Conservation (phyloP, 2,113 vertebrate genomes). For the Daphoenositta chrysoptera region DNA sequence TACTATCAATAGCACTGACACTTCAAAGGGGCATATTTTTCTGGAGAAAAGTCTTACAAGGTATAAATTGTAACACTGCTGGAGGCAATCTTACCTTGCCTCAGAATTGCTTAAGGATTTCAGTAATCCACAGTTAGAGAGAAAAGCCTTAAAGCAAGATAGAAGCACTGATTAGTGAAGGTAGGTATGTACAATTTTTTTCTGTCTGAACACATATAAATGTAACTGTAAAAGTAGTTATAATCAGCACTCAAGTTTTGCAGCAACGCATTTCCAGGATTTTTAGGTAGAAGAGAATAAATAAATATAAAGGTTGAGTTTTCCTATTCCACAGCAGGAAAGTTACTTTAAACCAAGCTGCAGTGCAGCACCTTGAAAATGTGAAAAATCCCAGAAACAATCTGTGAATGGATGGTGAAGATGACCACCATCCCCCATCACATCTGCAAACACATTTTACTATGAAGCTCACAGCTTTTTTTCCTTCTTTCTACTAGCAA, state of each 20-base stretch:
- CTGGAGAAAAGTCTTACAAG: background rate
- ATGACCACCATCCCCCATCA: background rate
- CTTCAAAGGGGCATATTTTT: background rate
- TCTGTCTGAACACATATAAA: background rate
- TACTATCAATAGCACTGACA: background rate
- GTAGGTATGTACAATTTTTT: background rate
- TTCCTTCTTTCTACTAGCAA: background rate
- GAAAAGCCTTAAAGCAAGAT: background rate
- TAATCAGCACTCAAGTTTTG: background rate
- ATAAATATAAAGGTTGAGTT: background rate
- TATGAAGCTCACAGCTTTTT: background rate
- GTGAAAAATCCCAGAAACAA: background rate
- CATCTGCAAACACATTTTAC: background rate
- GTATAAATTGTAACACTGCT: background rate
- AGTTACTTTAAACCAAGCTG: background rate
- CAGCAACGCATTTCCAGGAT: background rate
- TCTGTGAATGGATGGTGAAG: background rate
- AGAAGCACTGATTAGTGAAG: background rate
- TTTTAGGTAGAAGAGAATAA: background rate
- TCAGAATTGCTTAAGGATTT: background rate
- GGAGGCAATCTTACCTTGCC: background rate
- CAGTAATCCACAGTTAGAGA: background rate
- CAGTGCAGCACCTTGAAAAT: background rate
- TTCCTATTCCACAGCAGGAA: background rate
- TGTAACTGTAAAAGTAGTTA: background rate